A percentile compares a stretch with the other conserved stretches of the same genome.
Conservation (phyloP, 2,797 vertebrate genomes). For the Acanthurus tractus region DNA sequence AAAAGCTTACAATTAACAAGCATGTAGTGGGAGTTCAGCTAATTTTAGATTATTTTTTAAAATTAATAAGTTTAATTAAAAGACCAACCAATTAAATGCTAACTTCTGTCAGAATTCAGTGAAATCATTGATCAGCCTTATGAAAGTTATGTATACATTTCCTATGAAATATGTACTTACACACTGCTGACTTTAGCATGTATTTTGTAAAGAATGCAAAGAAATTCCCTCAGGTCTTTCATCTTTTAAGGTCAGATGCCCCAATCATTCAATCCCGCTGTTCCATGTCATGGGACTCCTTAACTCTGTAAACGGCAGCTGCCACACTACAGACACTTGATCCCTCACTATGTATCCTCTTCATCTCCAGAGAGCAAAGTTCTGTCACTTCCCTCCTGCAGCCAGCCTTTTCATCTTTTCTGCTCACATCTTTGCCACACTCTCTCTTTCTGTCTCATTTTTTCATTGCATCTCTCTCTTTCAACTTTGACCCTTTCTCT, state of each 20-base stretch:
- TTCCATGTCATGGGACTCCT: slow-evolving; percentile 33
- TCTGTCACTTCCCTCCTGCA: slow-evolving; percentile 67
- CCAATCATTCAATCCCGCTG: slow-evolving; percentile 27
- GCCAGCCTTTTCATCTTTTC: slow-evolving; percentile 61
- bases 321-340: slow-evolving; percentile 38
- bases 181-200: slow-evolving; percentile 20
- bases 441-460: slow-evolving; percentile 21
- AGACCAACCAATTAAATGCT: slow-evolving; percentile 23
- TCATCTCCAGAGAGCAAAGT: slow-evolving; percentile 57
- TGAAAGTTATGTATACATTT: slow-evolving; percentile 19
- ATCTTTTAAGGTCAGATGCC: slow-evolving; percentile 29
- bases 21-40: slow-evolving; percentile 10
- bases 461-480: slow-evolving; percentile 42
- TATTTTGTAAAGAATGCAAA: slow-evolving; percentile 26
- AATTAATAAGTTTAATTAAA: slow-evolving; percentile 41
- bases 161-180: slow-evolving; percentile 14
- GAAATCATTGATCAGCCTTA: neutral
- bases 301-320: slow-evolving; percentile 47
- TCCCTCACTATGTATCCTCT: slow-evolving; percentile 54
- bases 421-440: slow-evolving; percentile 54
- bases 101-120: slow-evolving; percentile 12
- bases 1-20: slow-evolving; percentile 30
- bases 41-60: slow-evolving; percentile 20
- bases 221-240: slow-evolving; percentile 5
- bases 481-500: slow-evolving; percentile 69